Conservation (phyloP, 2,888 invertebrate species). For the Xylocampa areola region DNA sequence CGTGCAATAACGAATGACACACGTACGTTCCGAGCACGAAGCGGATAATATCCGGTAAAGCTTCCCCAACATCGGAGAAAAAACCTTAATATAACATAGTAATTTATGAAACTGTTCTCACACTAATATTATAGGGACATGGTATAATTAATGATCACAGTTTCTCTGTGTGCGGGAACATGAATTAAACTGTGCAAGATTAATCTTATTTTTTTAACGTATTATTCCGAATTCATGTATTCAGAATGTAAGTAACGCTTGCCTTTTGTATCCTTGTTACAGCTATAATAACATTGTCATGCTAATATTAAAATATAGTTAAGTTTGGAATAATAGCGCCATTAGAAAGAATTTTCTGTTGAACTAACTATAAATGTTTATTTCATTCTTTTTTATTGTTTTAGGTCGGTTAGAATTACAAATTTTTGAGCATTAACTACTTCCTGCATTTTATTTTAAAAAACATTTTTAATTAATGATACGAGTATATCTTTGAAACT, state of each 20-base stretch:
- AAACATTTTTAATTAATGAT: no score
- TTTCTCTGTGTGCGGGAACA: slow-evolving; percentile 13
- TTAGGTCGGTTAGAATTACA: no score
- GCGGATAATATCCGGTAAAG: not conserved
- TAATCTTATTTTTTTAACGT: slow-evolving; percentile 11
- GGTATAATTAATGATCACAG: slow-evolving; percentile 32
- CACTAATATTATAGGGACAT: slow-evolving; percentile 8
- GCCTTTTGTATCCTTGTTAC: no score
- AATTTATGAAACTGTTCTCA: slow-evolving; percentile 15
- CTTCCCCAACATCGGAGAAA: slow-evolving; percentile 12
- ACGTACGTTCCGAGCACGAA: slow-evolving; percentile 11
- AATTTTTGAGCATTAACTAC: no score
- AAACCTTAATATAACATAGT: slow-evolving; percentile 3
- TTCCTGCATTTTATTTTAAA: no score
- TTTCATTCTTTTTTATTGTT: no score
- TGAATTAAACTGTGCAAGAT: slow-evolving; percentile 18
- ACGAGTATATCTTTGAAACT: no score
- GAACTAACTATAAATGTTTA: no score
- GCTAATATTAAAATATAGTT: no score
- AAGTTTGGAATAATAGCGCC: no score
- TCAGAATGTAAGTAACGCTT: not conserved
- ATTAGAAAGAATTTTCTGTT: no score
- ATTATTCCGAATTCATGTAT: not conserved
- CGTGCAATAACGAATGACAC: slow-evolving; percentile 57
- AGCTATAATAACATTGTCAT: no score